phyloP scores from a whole-genome alignment of 2,888 invertebrate species.

The Drosophila heteroneura region DNA sequence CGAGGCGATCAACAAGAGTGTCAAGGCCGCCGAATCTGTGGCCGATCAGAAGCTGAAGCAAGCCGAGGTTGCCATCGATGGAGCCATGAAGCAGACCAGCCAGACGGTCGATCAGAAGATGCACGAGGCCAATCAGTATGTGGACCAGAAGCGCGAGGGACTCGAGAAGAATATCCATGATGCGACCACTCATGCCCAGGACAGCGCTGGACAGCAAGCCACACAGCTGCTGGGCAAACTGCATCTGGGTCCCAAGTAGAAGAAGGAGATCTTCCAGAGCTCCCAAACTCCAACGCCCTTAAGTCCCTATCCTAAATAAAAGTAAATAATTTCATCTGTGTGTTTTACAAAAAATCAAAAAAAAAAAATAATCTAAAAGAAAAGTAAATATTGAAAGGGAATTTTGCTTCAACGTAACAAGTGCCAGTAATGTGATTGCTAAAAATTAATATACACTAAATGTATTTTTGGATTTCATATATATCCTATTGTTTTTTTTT shows the following conservation, averaged over 20 bases:
- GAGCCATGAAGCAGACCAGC: slow-evolving; percentile 87
- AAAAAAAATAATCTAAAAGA: slow-evolving; percentile 7
- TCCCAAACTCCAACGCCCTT: not conserved
- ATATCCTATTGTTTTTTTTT: slow-evolving; percentile 24
- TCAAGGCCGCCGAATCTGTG: slow-evolving; percentile 85
- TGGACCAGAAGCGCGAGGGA: slow-evolving; percentile 87
- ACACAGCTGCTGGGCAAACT: slow-evolving; percentile 84
- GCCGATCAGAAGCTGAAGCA: slow-evolving; percentile 86
- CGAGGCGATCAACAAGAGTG: slow-evolving; percentile 86
- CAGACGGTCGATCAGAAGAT: slow-evolving; percentile 88
- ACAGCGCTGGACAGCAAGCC: slow-evolving; percentile 82
- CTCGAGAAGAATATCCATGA: slow-evolving; percentile 84
- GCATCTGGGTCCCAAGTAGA: slow-evolving; percentile 72
- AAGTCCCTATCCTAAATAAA: slow-evolving; percentile 24
- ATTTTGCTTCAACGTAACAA: slow-evolving; percentile 77
- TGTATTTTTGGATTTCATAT: slow-evolving; percentile 58
- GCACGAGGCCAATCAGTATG: slow-evolving; percentile 88
- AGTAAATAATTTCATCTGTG: slow-evolving; percentile 49
- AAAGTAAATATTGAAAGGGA: slow-evolving; percentile 30
- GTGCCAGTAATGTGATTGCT: slow-evolving; percentile 80
- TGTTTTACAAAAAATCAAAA: slow-evolving; percentile 44
- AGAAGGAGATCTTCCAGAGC: not conserved
- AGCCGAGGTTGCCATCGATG: slow-evolving; percentile 87
- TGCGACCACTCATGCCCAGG: slow-evolving; percentile 80
- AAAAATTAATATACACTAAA: slow-evolving; percentile 50